Evolutionary conservation across 2,888 invertebrate species (phyloP), one percentile per base, ranked within the genome.

Genomic region (Rhagonycha fulva): DNA sequence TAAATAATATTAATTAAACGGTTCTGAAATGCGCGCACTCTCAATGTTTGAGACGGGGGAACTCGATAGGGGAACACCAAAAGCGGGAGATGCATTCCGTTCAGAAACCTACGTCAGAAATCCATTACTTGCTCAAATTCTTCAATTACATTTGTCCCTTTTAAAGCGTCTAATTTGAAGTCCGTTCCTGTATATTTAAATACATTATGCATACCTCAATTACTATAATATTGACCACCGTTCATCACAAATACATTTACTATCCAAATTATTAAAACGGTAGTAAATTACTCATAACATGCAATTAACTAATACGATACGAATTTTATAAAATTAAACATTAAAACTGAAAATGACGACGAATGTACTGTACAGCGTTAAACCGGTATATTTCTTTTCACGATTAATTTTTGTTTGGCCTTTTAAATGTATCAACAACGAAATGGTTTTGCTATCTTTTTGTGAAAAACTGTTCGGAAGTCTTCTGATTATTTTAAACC

Each of bases 351-450:
- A 66, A n/a, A 71, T 26, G 32, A 66, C 32, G 71, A 9, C 32
- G 11, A 23, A 71, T n/a, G 71, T 71, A 19, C 63, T 62, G 19
- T 71, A 66, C 32, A 63, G 71, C 32, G 14, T 71, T 19, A 71
- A 71, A 32, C 63, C 71, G 11, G 30, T 71, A 28, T 71, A 66
- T 14, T 71, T 23, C n/a, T 12, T 72, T 11, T 72, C 72, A 5
- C 67, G 72, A 0, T 61, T 61, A 1, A 61, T 26, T 5, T 24
- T 11, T 12, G 11, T 61, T 3, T 72, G 68, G 61, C 72, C 72
- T 28, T 72, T 61, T n/a, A 68, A 61, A 28, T 62, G 23, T 10
- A 11, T 14, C 14, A 32, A 72, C 9, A 32, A 23, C 26, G 26
- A 67, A 30, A 28, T 68, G n/a, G 9, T 30, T 28, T 14, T 28